Conservation (phyloP, 2,113 vertebrate species). For the Petromus typicus region DNA sequence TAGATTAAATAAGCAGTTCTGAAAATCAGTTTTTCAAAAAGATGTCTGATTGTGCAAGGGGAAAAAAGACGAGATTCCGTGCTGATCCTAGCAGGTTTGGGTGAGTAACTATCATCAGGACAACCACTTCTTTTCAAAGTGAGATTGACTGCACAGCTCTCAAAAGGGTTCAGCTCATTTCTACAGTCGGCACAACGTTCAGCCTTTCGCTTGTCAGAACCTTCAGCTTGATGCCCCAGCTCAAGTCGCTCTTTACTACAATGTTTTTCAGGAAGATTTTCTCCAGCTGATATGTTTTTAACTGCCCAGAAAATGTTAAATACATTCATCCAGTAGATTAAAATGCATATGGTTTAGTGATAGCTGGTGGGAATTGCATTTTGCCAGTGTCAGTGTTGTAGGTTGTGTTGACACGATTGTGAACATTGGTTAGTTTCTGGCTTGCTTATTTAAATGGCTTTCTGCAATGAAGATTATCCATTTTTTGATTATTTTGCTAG, state of each 20-base stretch:
- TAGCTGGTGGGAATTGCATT: not conserved
- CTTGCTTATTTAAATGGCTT: not conserved
- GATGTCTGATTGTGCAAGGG: slow-evolving; percentile 17
- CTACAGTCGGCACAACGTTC: slow-evolving; percentile 48
- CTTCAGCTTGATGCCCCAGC: not conserved
- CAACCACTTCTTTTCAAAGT: slow-evolving; percentile 68
- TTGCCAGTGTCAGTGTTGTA: not conserved
- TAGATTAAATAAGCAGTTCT: slow-evolving; percentile 50
- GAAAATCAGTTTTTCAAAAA: slow-evolving; percentile 13
- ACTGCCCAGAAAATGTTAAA: slow-evolving; percentile 8
- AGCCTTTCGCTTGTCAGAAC: slow-evolving; percentile 54
- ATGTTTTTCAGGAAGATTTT: slow-evolving; percentile 12
- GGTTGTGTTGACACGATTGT: not conserved
- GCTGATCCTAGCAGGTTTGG: slow-evolving; percentile 52
- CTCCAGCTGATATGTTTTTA: slow-evolving; percentile 27
- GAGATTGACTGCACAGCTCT: slow-evolving; percentile 71
- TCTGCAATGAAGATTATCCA: not conserved
- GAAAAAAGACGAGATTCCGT: not conserved
- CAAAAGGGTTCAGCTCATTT: slow-evolving; percentile 57
- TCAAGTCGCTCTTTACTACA: slow-evolving; percentile 16
- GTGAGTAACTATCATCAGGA: slow-evolving; percentile 66
- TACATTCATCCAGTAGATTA: not conserved
- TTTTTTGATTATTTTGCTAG: slow-evolving; percentile 3
- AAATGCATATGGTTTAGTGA: not conserved
- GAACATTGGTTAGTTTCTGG: not conserved